Evolutionary conservation across 2,888 invertebrate species (phyloP).

Genomic region (Mesorhabditis spiculigera): DNA sequence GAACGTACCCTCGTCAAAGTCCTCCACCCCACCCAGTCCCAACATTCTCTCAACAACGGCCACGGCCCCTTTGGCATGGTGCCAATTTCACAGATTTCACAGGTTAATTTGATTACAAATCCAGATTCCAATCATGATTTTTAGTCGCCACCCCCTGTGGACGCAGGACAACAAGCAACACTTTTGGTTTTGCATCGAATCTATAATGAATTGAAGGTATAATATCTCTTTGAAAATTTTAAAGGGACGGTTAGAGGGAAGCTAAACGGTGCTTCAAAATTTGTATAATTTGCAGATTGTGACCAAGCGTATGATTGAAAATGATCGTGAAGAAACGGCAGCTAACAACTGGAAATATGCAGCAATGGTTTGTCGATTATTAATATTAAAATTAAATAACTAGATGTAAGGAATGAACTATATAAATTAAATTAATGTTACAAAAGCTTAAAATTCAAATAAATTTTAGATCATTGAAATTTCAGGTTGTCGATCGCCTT

Average conservation of each 20-base stretch:
- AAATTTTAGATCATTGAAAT: neutral
- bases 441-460: too few species aligned
- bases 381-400: too few species aligned
- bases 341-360: slow-evolving; percentile 57
- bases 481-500: slow-evolving; percentile 55
- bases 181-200: slow-evolving; percentile 53
- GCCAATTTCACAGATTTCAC: slow-evolving; percentile 16
- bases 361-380: too few species aligned
- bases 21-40: neutral
- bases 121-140: neutral
- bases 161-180: slow-evolving; percentile 50
- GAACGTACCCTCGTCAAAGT: slow-evolving; percentile 22
- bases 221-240: neutral
- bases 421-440: too few species aligned
- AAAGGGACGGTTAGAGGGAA: neutral
- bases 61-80: slow-evolving; percentile 4
- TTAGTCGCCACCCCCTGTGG: slow-evolving; percentile 23
- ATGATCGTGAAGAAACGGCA: slow-evolving; percentile 50
- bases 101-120: slow-evolving; percentile 11
- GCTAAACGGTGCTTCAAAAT: neutral
- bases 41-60: slow-evolving; percentile 4
- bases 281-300: slow-evolving; percentile 34
- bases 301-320: slow-evolving; percentile 55
- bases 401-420: too few species aligned
- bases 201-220: slow-evolving; percentile 51